A percentile compares a stretch with the other conserved stretches of the same genome.
These are phyloP conservation scores for Acrossocheilus wenchowensis DNA, from an alignment of 2,797 vertebrate species.

Conservation along the genomic window DNA sequence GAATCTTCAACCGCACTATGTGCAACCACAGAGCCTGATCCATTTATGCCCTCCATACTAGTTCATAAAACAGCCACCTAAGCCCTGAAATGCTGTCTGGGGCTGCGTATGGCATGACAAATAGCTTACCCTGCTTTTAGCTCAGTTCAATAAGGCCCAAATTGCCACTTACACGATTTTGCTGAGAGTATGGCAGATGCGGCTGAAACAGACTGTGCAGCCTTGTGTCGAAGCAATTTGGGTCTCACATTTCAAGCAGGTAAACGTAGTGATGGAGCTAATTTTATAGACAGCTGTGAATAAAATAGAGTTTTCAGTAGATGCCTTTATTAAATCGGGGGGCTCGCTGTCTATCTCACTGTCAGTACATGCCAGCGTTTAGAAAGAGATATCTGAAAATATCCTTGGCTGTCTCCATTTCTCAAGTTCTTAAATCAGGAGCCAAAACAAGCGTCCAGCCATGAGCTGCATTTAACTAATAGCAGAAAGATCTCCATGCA, in stretches of 20 bases:
- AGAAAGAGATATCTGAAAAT: conserved; percentile 28
- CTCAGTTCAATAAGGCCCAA: conserved; percentile 70
- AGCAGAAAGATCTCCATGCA: not conserved
- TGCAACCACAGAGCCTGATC: conserved; percentile 58
- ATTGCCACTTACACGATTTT: conserved; percentile 73
- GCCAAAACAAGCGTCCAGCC: not conserved
- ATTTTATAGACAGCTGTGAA: conserved; percentile 69
- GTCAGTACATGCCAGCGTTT: conserved; percentile 55
- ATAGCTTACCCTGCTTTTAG: conserved; percentile 69
- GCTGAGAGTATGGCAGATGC: conserved; percentile 69
- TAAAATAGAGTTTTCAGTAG: conserved; percentile 63
- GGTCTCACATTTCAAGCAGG: conserved; percentile 65
- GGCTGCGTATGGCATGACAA: conserved; percentile 68
- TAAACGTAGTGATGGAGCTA: conserved; percentile 60
- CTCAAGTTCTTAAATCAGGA: not conserved
- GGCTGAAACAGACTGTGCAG: conserved; percentile 64
- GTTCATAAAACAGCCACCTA: conserved; percentile 64
- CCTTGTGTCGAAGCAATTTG: conserved; percentile 64
- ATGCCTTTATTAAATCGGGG: conserved; percentile 52
- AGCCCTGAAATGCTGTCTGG: conserved; percentile 63
- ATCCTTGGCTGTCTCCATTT: not conserved
- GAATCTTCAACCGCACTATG: conserved; percentile 9
- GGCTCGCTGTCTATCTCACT: conserved; percentile 56
- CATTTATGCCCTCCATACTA: conserved; percentile 50
- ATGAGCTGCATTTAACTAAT: conserved; percentile 18